Evolutionary conservation across 2,113 vertebrate genomes (phyloP).

Genomic region (Lepidothrix coronata): DNA sequence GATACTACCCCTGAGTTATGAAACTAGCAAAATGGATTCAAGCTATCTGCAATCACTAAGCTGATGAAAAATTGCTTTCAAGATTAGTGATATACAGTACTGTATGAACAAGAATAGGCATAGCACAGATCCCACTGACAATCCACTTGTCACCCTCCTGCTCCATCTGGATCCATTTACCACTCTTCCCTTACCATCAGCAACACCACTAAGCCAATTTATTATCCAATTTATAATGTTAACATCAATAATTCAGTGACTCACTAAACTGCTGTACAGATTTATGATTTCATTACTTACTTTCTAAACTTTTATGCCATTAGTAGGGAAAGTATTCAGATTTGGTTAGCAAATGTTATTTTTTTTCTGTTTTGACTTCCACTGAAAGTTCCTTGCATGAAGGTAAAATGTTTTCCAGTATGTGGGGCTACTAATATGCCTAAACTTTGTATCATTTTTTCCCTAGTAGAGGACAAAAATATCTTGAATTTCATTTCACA

Average conservation of each 20-base stretch:
- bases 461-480: neutral
- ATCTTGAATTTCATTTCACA: neutral
- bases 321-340: constrained; percentile 31
- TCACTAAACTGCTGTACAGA: constrained; percentile 10
- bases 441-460: neutral
- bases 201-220: constrained; percentile 50
- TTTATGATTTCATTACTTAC: neutral
- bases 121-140: neutral
- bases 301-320: neutral
- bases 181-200: neutral
- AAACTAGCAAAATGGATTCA: neutral
- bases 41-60: neutral
- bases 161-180: constrained; percentile 6
- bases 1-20: neutral
- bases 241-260: constrained; percentile 8
- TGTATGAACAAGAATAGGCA: neutral
- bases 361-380: neutral
- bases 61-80: neutral
- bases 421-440: neutral
- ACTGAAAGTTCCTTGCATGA: neutral
- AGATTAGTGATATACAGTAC: neutral
- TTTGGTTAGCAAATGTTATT: neutral
- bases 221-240: constrained; percentile 63
- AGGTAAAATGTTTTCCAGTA: neutral
- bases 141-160: neutral